Base-by-base conservation (phyloP, 2,797 vertebrate genomes). In the Sandelia bainsii region DNA sequence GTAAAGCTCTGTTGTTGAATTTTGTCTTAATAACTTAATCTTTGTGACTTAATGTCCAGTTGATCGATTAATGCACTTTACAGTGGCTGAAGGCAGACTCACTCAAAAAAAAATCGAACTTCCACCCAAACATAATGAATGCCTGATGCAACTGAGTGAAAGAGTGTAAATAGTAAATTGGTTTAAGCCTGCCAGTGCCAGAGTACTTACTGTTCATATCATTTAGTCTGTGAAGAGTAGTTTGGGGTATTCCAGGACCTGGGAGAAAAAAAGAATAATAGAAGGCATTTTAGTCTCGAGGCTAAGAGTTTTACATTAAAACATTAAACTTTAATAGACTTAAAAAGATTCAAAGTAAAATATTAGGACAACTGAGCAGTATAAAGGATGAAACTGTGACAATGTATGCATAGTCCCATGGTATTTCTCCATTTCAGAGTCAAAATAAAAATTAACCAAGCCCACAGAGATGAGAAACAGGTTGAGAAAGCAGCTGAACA, bases 221-320 rank as follows among this genome's bases (percentile, higher is more conserved):
- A 34, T n/a, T 75, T 3, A 93, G 68, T 48, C 68, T 80, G 80
- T 94, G 92, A 3, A 93, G 77, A 20, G 85, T 89, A 7, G 86
- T 90, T 52, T 87, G 83, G 0, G 93, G 93, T 51, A 91, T 63
- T 68, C 87, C 91, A 56, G 93, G 93, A 53, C 93, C 93, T 94
- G 79, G 1, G 8, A 17, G 16, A n/a, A 17, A 32, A 37, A 22
- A 0, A 27, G 10, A 20, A 48, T 10, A 27, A 10, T 9, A 57
- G 39, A 63, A 17, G 12, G 16, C 39, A 22, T 25, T 50, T 29
- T 16, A 49, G 22, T 16, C 11, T 49, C 9, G 13, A 16, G 27
- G 5, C 40, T 20, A 6, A 39, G 0, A 25, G 45, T 32, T 11
- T 42, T 14, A 14, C 13, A 40, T 40, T 14, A 13, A 6, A 5